These are phyloP conservation scores for Pseudolycoriella hygida DNA, from an alignment of 2,888 invertebrate species.

Conservation along the genomic window DNA sequence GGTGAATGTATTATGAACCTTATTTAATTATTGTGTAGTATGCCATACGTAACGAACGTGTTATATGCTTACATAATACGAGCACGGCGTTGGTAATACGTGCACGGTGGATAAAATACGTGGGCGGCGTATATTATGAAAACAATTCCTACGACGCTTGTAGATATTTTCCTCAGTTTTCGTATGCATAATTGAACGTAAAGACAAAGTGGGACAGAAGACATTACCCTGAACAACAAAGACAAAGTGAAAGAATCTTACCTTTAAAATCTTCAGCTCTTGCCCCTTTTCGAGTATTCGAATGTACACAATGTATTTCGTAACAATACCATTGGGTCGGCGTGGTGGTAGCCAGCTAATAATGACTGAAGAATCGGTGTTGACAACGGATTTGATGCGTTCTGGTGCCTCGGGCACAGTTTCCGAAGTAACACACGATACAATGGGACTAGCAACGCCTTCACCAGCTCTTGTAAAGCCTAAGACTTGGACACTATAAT, in stretches of 20 bases:
- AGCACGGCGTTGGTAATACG: too few species aligned
- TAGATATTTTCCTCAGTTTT: too few species aligned
- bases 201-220: too few species aligned
- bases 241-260: background rate
- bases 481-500: slow-evolving; percentile 43
- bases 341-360: slow-evolving; percentile 47
- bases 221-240: too few species aligned
- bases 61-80: too few species aligned
- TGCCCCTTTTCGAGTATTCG: slow-evolving; percentile 34
- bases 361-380: slow-evolving; percentile 37
- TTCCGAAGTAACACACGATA: slow-evolving; percentile 40
- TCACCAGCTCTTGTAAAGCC: slow-evolving; percentile 45
- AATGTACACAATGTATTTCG: slow-evolving; percentile 42
- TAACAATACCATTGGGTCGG: slow-evolving; percentile 41
- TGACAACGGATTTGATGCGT: slow-evolving; percentile 40
- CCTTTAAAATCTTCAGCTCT: slow-evolving; percentile 31
- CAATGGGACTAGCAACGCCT: slow-evolving; percentile 34
- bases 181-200: too few species aligned
- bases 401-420: slow-evolving; percentile 42
- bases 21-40: too few species aligned
- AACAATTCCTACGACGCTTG: too few species aligned
- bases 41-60: too few species aligned
- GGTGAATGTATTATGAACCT: too few species aligned
- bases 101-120: too few species aligned
- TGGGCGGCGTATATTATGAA: too few species aligned